Conservation (phyloP, 2,888 invertebrate species). For the Apeira syringaria region DNA sequence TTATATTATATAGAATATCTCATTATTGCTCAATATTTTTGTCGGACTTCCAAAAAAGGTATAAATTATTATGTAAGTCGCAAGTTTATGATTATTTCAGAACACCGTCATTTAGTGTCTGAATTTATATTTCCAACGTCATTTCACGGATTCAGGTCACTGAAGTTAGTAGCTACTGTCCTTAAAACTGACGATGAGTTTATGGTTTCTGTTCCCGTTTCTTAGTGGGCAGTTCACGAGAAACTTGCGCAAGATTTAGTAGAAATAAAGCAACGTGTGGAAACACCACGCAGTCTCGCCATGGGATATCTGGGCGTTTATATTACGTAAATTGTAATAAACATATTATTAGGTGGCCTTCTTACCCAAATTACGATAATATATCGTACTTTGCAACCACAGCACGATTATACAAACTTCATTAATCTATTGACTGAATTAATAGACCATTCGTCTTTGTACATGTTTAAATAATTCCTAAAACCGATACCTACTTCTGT, state of each 20-base stretch:
- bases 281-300: slow-evolving; percentile 40
- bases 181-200: slow-evolving; percentile 40
- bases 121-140: slow-evolving; percentile 6
- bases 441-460: slow-evolving; percentile 3
- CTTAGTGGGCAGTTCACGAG: slow-evolving; percentile 32
- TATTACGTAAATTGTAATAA: slow-evolving; percentile 59
- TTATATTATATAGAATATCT: too few relatives aligned
- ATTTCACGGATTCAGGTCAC: slow-evolving; percentile 29
- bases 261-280: slow-evolving; percentile 61
- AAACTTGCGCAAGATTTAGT: slow-evolving; percentile 65
- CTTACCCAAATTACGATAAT: slow-evolving; percentile 29
- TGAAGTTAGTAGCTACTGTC: slow-evolving; percentile 35
- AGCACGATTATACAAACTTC: slow-evolving; percentile 31
- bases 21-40: too few relatives aligned
- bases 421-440: slow-evolving; percentile 18
- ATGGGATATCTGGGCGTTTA: slow-evolving; percentile 44
- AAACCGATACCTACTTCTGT: slow-evolving; percentile 11
- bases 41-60: too few relatives aligned
- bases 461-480: slow-evolving; percentile 7
- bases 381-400: slow-evolving; percentile 30
- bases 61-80: too few relatives aligned
- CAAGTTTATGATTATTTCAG: background rate
- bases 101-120: too few relatives aligned
- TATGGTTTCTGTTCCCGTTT: slow-evolving; percentile 41
- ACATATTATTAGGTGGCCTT: slow-evolving; percentile 47